Base-by-base conservation (phyloP, 2,888 invertebrate species). In the Amphimallon solstitiale region DNA sequence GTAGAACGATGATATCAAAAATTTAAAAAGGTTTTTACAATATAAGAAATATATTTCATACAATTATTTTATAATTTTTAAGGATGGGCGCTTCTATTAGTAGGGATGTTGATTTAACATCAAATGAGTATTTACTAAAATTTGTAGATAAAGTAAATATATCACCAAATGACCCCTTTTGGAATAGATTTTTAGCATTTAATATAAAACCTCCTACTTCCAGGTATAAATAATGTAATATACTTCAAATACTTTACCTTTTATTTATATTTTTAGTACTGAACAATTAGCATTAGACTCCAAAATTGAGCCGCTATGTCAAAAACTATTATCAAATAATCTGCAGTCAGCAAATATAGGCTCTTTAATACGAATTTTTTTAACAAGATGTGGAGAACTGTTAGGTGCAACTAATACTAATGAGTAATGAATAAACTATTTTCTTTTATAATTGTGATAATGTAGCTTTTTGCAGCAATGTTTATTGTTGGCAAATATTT, bases 111-210 rank as follows among this genome's bases (percentile, higher is more conserved):
- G 93, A 97, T 79, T 84, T 97, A 71, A 86, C 90, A 21, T 88
- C 86, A 70, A 98, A 97, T 82, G 92, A 92, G 76, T 89, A 91
- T 77, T 84, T 98, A 51, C 85, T 87, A 68, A 87, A 88, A 70
- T 94, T 98, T 79, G 91, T 92, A 69, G 91, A 94, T 0, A 86
- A 87, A 37, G 92, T 95, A 71, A 85, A 90, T 37, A 92, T 99
- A 73, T 87, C 92, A 3, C 87, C 90, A 5, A 94, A 95, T 80
- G 94, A 96, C 79, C 92, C 92, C 0, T 97, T 95, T 81, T 99
- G 98, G 98, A 95, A 95, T 79, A 90, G 92, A 72, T 88, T 99
- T 71, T 85, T 99, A 37, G 92, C 97, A 0, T 99, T 96, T 79
- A 94, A 95, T 72, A 91, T 97, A 73, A 88, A 89, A 37, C 90